Evolutionary conservation across 2,888 invertebrate genomes (phyloP).

Genomic region (Dryadula phaetusa): DNA sequence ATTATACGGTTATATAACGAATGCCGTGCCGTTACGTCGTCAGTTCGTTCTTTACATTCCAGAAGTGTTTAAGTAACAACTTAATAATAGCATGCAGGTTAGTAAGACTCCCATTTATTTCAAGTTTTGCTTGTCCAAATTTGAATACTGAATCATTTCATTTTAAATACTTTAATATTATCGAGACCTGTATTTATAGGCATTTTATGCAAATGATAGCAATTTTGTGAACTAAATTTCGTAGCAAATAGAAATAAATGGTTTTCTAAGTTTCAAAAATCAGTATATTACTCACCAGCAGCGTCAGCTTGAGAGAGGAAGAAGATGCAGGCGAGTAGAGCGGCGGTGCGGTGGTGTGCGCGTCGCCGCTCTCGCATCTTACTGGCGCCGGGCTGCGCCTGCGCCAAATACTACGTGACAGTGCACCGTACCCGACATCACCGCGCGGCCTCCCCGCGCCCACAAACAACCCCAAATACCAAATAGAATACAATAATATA

Average conservation of each 20-base stretch:
- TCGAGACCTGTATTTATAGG: slow-evolving; percentile 2
- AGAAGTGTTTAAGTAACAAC: slow-evolving; percentile 47
- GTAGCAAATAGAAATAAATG: slow-evolving; percentile 39
- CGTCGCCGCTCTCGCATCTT: slow-evolving; percentile 82
- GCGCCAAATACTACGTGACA: slow-evolving; percentile 75
- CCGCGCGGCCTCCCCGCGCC: slow-evolving; percentile 68
- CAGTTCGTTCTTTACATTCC: slow-evolving; percentile 58
- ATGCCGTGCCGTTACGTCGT: slow-evolving; percentile 50
- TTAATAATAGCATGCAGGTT: slow-evolving; percentile 50
- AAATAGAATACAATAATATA: slow-evolving; percentile 15
- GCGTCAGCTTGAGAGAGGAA: slow-evolving; percentile 77
- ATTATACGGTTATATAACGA: slow-evolving; percentile 29
- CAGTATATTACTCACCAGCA: slow-evolving; percentile 66
- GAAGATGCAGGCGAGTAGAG: slow-evolving; percentile 77
- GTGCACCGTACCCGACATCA: slow-evolving; percentile 68
- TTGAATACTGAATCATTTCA: slow-evolving; percentile 12
- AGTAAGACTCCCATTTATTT: slow-evolving; percentile 55
- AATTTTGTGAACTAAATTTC: neutral
- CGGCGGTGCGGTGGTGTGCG: slow-evolving; percentile 77
- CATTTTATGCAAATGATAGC: neutral
- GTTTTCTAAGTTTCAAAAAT: slow-evolving; percentile 42
- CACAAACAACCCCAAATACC: slow-evolving; percentile 44
- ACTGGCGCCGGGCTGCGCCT: slow-evolving; percentile 82
- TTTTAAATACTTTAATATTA: slow-evolving; percentile 11
- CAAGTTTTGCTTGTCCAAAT: slow-evolving; percentile 16